Evolutionary conservation across 2,888 invertebrate genomes (phyloP), one percentile per base, ranked within the genome.

Genomic region (Alcis repandata): DNA sequence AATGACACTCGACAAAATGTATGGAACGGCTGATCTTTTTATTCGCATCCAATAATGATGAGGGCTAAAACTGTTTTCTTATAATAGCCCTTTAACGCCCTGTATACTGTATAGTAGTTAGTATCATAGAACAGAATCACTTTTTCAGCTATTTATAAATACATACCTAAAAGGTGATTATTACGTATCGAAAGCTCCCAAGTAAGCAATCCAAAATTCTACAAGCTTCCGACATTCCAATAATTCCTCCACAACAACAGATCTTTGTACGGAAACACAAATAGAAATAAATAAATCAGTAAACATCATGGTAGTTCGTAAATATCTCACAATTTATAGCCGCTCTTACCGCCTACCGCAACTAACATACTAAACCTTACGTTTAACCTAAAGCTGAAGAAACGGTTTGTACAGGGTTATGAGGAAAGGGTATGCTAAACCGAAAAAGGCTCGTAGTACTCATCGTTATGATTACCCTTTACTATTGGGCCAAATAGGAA

Each of bases 231-330:
- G 52, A 63, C 63, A 63, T 63, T 52, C 57, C 38, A 17, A 43
- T 48, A 45, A 63, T 57, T 57, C 62, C 19, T 58, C 36, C 19
- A 41, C 56, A 41, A 41, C 56, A 41, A 51, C 49, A 57, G 52
- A 52, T 32, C 49, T 56, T 49, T 48, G 61, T 56, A 38, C 32
- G 36, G 43, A 38, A 58, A 67, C 64, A 60, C 20, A 68, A 71
- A 71, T 71, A 71, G 68, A 71, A 56, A 54, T 33, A 45, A 65
- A 65, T 69, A 69, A 65, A 67, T 71, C 64, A 67, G 60, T 63
- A 59, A 69, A 58, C 46, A 59, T 59, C 33, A n/a, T 9, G 60
- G 52, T 56, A 45, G 66, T 68, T 62, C 66, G 67, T 62, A 65
- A 63, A 63, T 62, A 68, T 67, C 52, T 57, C 45, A 22, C 53